These are phyloP conservation scores for Malthinus flaveolus DNA, from an alignment of 2,888 invertebrate genomes.

Conservation along the genomic window DNA sequence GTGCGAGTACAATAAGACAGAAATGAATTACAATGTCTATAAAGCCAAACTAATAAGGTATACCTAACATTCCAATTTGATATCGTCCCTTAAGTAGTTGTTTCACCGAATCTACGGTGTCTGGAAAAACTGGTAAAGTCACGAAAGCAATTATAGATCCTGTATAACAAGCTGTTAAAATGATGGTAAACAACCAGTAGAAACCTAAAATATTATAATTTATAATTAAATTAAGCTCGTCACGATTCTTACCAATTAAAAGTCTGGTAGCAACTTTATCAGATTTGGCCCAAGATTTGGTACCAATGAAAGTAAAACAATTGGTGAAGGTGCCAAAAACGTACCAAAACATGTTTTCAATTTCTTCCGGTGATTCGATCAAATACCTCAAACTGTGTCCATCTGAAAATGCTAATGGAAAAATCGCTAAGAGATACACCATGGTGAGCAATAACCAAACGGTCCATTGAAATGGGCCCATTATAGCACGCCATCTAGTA, in stretches of 20 bases:
- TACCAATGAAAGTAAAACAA: constrained; percentile 71
- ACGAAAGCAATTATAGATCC: constrained; percentile 85
- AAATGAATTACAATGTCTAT: too few relatives aligned
- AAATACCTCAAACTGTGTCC: constrained; percentile 68
- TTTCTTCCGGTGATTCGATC: constrained; percentile 68
- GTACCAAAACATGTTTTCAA: constrained; percentile 87
- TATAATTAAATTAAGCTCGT: not conserved
- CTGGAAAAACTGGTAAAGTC: constrained; percentile 75
- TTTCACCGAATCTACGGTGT: constrained; percentile 69
- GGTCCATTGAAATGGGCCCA: constrained; percentile 82
- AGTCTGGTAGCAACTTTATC: constrained; percentile 71
- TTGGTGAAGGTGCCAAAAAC: constrained; percentile 86
- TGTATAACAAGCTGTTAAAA: constrained; percentile 81
- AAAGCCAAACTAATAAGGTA: constrained; percentile 12
- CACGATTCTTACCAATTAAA: constrained; percentile 64
- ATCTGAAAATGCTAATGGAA: constrained; percentile 75
- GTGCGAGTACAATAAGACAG: not conserved
- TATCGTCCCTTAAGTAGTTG: constrained; percentile 70
- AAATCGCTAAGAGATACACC: constrained; percentile 72
- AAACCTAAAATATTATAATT: constrained; percentile 58
- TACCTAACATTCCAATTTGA: constrained; percentile 73
- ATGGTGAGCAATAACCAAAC: constrained; percentile 76
- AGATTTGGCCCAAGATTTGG: constrained; percentile 71
- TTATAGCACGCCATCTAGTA: constrained; percentile 75
- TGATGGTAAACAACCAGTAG: constrained; percentile 87